Percentiles rank a stretch among this genome's conserved stretches.
Evolutionary conservation across 35 echinoderm and acorn worm species (phyloP).

Genomic region (Heliocidaris erythrogramma): DNA sequence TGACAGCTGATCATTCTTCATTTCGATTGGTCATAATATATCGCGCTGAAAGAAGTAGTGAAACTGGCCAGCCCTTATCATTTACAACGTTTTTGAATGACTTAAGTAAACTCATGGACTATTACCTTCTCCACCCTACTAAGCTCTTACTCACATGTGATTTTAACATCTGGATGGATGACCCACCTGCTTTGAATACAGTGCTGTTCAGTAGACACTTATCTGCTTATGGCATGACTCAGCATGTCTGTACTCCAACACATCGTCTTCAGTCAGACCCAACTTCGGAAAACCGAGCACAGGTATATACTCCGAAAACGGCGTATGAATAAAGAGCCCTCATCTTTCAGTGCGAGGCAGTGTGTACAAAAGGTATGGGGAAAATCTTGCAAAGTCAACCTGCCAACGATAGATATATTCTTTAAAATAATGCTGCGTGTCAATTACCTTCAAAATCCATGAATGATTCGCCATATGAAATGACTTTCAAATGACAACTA

Average conservation of each 20-base stretch:
- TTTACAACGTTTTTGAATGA: constrained; percentile 49
- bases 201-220: constrained; percentile 6
- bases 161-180: constrained; percentile 33
- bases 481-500: too few relatives aligned
- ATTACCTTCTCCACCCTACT: constrained; percentile 30
- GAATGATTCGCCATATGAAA: too few relatives aligned
- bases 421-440: too few relatives aligned
- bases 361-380: too few relatives aligned
- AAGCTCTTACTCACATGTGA: constrained; percentile 55
- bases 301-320: too few relatives aligned
- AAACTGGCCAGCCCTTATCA: background rate
- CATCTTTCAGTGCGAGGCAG: too few relatives aligned
- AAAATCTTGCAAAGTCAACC: too few relatives aligned
- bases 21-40: constrained; percentile 63
- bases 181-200: background rate
- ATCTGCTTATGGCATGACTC: constrained; percentile 1
- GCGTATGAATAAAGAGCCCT: too few relatives aligned
- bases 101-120: constrained; percentile 47
- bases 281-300: too few relatives aligned
- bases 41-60: constrained; percentile 22
- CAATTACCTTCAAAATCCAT: too few relatives aligned
- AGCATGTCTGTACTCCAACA: constrained; percentile 30
- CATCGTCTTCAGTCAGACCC: too few relatives aligned
- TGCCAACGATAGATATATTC: too few relatives aligned
- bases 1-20: constrained; percentile 23